Conservation (phyloP, 2,797 vertebrate species). For the Graptemys geographica region DNA sequence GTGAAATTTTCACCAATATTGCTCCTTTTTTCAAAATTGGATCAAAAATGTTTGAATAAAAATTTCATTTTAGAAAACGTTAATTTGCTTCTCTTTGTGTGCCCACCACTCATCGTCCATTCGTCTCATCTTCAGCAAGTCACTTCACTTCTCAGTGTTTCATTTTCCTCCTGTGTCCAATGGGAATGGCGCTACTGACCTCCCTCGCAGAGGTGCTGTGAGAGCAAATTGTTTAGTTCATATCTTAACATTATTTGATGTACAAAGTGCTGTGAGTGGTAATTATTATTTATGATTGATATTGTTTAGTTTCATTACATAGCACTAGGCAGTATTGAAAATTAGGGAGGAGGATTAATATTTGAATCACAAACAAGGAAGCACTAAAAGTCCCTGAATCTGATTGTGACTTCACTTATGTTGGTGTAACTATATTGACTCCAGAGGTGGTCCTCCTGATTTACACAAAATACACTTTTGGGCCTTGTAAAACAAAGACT, state of each 20-base stretch:
- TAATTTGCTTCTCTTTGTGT: fast-evolving
- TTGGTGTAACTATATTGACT: too few species aligned
- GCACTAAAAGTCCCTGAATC: fast-evolving
- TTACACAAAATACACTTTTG: background rate
- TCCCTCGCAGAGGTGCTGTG: background rate
- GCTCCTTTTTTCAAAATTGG: background rate
- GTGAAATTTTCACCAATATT: background rate
- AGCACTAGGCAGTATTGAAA: background rate
- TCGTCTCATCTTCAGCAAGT: background rate
- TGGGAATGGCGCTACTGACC: background rate
- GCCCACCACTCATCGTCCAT: background rate
- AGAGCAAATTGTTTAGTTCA: background rate
- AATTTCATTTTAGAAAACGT: background rate
- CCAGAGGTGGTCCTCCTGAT: background rate
- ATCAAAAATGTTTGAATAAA: background rate
- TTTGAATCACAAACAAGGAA: background rate
- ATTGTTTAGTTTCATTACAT: background rate
- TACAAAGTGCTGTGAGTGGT: background rate
- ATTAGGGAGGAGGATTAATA: background rate
- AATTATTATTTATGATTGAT: background rate
- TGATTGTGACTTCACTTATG: fast-evolving
- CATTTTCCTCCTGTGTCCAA: fast-evolving
- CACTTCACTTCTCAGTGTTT: background rate
- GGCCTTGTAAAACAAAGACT: background rate
- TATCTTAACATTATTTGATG: background rate